Conservation (phyloP, 2,113 vertebrate species). For the Forbesichthys papilliferus region DNA sequence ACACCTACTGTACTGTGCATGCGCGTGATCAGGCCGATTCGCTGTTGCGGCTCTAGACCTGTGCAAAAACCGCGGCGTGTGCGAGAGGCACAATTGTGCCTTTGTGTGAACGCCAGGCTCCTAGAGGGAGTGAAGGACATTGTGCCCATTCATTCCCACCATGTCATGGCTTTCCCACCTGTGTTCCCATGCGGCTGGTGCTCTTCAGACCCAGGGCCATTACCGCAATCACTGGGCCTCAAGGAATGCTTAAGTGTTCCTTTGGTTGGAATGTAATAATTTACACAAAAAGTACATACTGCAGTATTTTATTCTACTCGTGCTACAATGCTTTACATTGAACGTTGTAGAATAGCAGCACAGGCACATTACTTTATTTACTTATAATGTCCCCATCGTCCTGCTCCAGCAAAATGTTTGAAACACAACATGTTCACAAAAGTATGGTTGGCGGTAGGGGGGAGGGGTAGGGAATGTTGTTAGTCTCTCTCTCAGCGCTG, state of each 20-base stretch:
- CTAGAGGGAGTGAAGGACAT: conserved; percentile 17
- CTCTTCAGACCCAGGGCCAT: conserved; percentile 57
- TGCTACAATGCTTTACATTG: neutral
- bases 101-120: conserved; percentile 41
- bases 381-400: too few species aligned
- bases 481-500: too few species aligned
- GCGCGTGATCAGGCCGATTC: neutral
- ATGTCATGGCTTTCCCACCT: conserved; percentile 49
- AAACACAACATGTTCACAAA: too few species aligned
- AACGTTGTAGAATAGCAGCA: conserved; percentile 4
- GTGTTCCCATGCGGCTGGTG: conserved; percentile 39
- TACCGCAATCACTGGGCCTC: conserved; percentile 48
- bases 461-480: too few species aligned
- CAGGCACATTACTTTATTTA: too few species aligned
- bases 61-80: conserved; percentile 5
- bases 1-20: neutral
- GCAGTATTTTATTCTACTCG: too few species aligned
- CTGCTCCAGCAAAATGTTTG: too few species aligned
- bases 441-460: too few species aligned
- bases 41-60: conserved; percentile 4
- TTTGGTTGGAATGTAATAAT: conserved; percentile 10
- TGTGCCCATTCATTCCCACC: conserved; percentile 38
- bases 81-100: conserved; percentile 23
- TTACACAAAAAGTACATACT: conserved; percentile 16
- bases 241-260: conserved; percentile 42